These are phyloP conservation scores for Metopolophium dirhodum DNA, from an alignment of 1,140 invertebrate species.

Conservation along the genomic window DNA sequence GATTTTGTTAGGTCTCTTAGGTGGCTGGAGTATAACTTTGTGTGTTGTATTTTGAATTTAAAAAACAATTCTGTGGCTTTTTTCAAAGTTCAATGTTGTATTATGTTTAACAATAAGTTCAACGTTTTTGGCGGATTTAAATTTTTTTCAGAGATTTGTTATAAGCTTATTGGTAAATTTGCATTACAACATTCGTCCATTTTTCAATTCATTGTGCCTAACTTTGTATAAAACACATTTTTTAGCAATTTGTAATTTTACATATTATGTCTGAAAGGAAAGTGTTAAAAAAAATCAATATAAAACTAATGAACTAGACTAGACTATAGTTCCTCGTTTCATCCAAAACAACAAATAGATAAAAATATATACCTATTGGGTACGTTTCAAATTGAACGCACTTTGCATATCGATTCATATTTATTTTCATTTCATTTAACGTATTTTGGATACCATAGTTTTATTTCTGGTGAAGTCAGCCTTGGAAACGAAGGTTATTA, in stretches of 20 bases:
- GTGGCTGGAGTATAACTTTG: background rate
- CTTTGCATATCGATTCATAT: background rate
- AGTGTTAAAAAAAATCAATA: background rate
- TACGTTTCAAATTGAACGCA: background rate
- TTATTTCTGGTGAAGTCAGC: background rate
- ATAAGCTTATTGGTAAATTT: background rate
- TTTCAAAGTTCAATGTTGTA: background rate
- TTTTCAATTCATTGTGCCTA: background rate
- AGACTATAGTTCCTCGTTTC: background rate
- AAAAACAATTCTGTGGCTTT: background rate
- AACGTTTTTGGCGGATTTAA: background rate
- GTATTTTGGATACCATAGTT: background rate
- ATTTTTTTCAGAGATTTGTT: background rate
- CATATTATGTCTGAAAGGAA: no score
- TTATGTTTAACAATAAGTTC: background rate
- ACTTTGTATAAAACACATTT: background rate
- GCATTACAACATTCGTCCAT: background rate
- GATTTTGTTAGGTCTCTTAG: background rate
- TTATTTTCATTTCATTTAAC: background rate
- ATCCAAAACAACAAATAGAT: background rate
- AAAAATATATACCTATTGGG: background rate
- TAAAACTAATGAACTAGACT: background rate
- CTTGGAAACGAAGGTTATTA: slow-evolving; percentile 27
- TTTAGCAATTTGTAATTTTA: background rate
- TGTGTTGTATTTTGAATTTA: background rate